phyloP scores from a whole-genome alignment of 1,140 invertebrate genomes.

The Drosophila saltans region DNA sequence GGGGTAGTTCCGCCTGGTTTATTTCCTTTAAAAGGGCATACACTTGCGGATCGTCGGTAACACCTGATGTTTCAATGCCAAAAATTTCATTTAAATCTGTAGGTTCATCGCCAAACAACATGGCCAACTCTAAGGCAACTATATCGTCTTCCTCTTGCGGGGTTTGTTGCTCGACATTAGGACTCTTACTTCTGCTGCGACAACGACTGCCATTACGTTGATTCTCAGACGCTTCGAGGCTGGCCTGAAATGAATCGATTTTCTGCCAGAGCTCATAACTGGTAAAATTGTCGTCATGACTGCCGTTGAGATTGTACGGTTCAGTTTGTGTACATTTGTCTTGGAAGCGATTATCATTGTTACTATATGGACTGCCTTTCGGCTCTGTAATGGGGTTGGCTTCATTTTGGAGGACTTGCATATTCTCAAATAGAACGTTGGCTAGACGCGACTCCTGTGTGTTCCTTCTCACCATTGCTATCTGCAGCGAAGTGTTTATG shows the following conservation, averaged over 20 bases:
- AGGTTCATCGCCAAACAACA: slow-evolving; percentile 69
- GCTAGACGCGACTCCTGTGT: slow-evolving; percentile 63
- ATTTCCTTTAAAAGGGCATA: slow-evolving; percentile 52
- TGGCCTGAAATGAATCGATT: slow-evolving; percentile 75
- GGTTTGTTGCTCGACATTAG: slow-evolving; percentile 5
- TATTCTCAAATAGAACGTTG: slow-evolving; percentile 53
- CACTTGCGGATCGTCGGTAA: slow-evolving; percentile 53
- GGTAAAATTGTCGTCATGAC: slow-evolving; percentile 18
- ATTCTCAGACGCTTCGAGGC: slow-evolving; percentile 28
- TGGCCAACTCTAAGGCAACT: slow-evolving; percentile 66
- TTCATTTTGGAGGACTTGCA: slow-evolving; percentile 38
- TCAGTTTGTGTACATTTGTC: slow-evolving; percentile 63
- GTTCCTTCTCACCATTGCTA: slow-evolving; percentile 56
- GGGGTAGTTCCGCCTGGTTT: slow-evolving; percentile 15
- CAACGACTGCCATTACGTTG: slow-evolving; percentile 12
- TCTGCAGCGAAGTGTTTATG: slow-evolving; percentile 31
- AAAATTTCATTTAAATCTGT: slow-evolving; percentile 75
- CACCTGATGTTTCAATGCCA: slow-evolving; percentile 53
- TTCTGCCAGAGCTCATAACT: slow-evolving; percentile 56
- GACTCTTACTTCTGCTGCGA: slow-evolving; percentile 10
- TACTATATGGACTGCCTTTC: not conserved
- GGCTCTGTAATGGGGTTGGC: not conserved
- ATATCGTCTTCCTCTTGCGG: slow-evolving; percentile 54
- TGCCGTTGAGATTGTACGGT: slow-evolving; percentile 3
- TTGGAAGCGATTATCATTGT: not conserved